Base-by-base conservation (phyloP, 2,888 invertebrate genomes). In the Mylabris sibirica region DNA sequence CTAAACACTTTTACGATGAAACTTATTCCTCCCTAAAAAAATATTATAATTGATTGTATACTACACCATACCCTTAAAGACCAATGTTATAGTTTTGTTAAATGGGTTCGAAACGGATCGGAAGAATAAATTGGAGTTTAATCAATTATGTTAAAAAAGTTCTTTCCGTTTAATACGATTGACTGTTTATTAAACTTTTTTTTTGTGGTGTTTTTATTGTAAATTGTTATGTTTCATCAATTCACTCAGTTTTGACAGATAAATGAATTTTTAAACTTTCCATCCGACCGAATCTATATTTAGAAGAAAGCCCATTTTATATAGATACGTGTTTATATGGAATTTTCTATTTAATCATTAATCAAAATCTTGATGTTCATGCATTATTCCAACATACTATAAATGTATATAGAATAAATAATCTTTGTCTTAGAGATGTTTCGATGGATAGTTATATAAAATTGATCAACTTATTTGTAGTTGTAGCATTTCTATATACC, bases 301-400 rank as follows among this genome's bases (percentile, higher is more conserved):
- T 24, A 57, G 24, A 14, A 57, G 17, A 57, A 9, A 1, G 49
- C 3, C 3, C 9, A 20, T 49, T 49, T 57, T 57, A 57, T 57
- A 57, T 57, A 3, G 24, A 57, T 24, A 11, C 24, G 24, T 22
- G 24, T 69, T 69, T 66, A 65, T 69, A 59, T 66, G 66, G 49
- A 38, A 60, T 63, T 69, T 69, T 64, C 66, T 67, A 67, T 67
- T 30, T 60, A 53, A 63, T 62, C 65, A 74, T 71, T 73, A 74
- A 73, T 73, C 73, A 74, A 71, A 44, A 44, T 44, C 44, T 5
- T 1, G 44, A n/a, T 69, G 67, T 64, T 74, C 68, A 72, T 71
- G 66, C 71, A 72, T 72, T 71, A 74, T 74, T 71, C 74, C 66
- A 26, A 24, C 65, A 66, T n/a, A n/a, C n/a, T n/a, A n/a, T 26